Evolutionary conservation across 2,113 vertebrate species (phyloP), one percentile per base, ranked within the genome.

Genomic region (Melanotaenia duboulayi): DNA sequence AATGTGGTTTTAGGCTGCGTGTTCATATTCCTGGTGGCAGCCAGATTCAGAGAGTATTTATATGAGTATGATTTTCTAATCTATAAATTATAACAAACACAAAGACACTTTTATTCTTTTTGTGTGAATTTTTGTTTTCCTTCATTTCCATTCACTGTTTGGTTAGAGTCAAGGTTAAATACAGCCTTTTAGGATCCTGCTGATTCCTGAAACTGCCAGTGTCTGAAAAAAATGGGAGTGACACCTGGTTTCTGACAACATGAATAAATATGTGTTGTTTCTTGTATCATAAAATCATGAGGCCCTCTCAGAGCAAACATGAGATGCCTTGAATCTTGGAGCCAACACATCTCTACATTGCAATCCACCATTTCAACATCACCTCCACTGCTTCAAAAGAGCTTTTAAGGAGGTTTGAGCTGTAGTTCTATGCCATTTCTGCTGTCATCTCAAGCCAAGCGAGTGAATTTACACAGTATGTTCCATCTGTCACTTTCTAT

Each of bases 401-500:
- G 23, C 20, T 11, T 14, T 24, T 55, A 17, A 76, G 55, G 37
- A 25, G 25, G 22, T 22, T 58, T 20, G 25, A 80, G 50, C 50
- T 19, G 7, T 20, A 12, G 20, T 62, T 56, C 7, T 60, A 59
- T 16, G 42, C 24, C 32, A 63, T 61, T 67, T 75, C 42, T 40
- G 16, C 63, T 35, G 16, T 76, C 48, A 56, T 81, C 55, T 80
- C 37, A 57, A 54, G 66, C 67, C 51, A 63, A 50, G 60, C 52
- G 28, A 58, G 44, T 67, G 61, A 58, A 71, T 78, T 66, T 58
- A 65, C 65, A 42, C 74, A 66, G 49, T 39, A 23, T 69, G 78
- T 66, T 75, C 80, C 80, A 87, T 85, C 80, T 78, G 80, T 74
- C 82, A 70, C 74, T 79, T 86, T 83, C 68, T 78, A 83, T 88